Base-by-base conservation (phyloP, 2,888 invertebrate genomes). In the Drosophila picticornis region DNA sequence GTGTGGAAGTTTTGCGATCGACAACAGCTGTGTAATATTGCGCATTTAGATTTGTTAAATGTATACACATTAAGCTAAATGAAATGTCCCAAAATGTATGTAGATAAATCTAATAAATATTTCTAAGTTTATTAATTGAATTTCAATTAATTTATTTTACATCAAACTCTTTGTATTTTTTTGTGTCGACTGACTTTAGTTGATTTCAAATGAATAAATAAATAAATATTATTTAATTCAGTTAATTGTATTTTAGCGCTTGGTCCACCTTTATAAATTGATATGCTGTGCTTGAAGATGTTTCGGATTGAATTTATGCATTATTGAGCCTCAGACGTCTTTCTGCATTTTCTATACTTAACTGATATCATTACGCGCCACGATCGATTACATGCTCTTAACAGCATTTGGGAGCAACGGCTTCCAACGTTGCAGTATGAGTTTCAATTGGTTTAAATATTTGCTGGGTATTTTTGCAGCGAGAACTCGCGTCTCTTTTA, bases 381-480 rank as follows among this genome's bases (percentile, higher is more conserved):
- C 22, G 22, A 22, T 43, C 43, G 11, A 22, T 43, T 11, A 43
- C 11, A n/a, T n/a, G 2, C 0, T 32, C 32, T 11, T 32, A 32
- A 32, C 32, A 32, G 32, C 32, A 32, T 32, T 1, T 11, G 32
- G 31, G 4, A 11, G 11, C 43, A 11, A n/a, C 2, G 13, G 34
- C 22, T 22, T 11, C 6, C 22, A 11, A 13, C 2, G 22, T 22
- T 43, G 22, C 7, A 7, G 22, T 22, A 22, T 22, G 7, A 46
- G 7, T 46, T 22, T 46, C 4, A 22, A n/a, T 4, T 40, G n/a
- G 13, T 0, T 2, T 9, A 9, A 2, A 27, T 55, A 38, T 55
- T 38, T n/a, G 2, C 19, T 31, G 66, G 53, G 31, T 67, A 67
- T 55, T 13, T 40, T 13, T 3, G 4, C 10, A 16, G 34, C 16